Evolutionary conservation across 2,113 vertebrate genomes (phyloP), one percentile per base, ranked within the genome.

Genomic region (Ibidorhyncha struthersii): DNA sequence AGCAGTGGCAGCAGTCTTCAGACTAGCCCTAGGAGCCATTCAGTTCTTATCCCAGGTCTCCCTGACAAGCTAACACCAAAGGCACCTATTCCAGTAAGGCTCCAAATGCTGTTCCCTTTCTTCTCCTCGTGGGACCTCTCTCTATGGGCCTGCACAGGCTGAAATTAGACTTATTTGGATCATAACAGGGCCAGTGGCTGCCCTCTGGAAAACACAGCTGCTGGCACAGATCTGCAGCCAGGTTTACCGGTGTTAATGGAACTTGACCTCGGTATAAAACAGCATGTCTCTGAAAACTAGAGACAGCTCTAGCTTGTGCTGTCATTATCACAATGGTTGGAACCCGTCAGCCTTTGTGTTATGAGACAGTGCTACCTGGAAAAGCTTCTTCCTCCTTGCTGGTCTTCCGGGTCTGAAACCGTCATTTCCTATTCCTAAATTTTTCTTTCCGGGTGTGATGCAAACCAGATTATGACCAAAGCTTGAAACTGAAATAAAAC

Each of bases 31-130:
- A 98, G 99, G 82, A 97, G 96, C 92, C 98, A 98, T 92, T 93
- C 99, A 20, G 97, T 99, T 40, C 98, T 99, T 74, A 98, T 99
- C 91, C 97, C 99, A n/a, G 98, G 99, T 87, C 98, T 99, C 21
- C 82, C 98, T 10, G 99, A 99, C 76, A 98, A 98, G 94, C 86
- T 98, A 21, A 94, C 98, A 77, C 70, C 98, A 88, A 99, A 98
- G 94, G 97, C 96, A 34, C 97, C 97, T 36, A 96, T 99, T 72
- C 98, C 99, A 98, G 99, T 99, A 97, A 53, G 96, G 53, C 53
- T 86, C 20, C 55, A 82, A 10, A 23, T 69, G 22, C 62, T 73
- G 6, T 6, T 86, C 13, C 34, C 21, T 82, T 84, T 52, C 66
- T 94, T 50, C 36, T 45, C n/a, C 7, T 67, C 1, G 0, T 22